Evolutionary conservation across 1,140 invertebrate species (phyloP).

Genomic region (Galleria mellonella): DNA sequence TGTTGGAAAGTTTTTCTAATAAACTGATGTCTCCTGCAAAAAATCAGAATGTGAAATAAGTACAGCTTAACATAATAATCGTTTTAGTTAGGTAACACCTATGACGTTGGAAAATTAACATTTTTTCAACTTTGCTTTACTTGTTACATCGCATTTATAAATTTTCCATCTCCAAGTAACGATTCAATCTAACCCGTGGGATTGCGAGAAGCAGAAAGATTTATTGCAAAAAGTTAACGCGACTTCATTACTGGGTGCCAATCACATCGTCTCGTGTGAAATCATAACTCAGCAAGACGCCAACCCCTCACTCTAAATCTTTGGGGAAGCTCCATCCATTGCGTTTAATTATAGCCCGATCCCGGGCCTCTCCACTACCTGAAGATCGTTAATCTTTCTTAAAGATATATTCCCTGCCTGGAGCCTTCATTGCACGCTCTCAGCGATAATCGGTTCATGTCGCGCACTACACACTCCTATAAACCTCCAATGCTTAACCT

Average conservation of each 20-base stretch:
- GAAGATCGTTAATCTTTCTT: constrained; percentile 71
- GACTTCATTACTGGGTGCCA: constrained; percentile 53
- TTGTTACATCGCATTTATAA: no score
- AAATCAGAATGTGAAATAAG: no score
- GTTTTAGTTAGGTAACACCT: no score
- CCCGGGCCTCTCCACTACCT: constrained; percentile 47
- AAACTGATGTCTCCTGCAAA: no score
- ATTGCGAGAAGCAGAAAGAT: constrained; percentile 17
- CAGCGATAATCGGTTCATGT: constrained; percentile 53
- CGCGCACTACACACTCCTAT: constrained; percentile 21
- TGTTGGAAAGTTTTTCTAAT: no score
- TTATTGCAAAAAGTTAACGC: constrained; percentile 11
- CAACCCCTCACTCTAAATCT: constrained; percentile 53
- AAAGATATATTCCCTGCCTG: constrained; percentile 61
- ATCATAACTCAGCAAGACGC: constrained; percentile 68
- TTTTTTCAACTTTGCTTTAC: no score
- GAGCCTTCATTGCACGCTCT: constrained; percentile 29
- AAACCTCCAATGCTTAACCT: constrained; percentile 25
- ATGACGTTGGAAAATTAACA: no score
- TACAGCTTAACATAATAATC: no score
- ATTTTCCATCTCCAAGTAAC: constrained; percentile 17
- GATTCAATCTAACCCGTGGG: constrained; percentile 13
- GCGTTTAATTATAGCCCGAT: constrained; percentile 68
- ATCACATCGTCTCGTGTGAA: constrained; percentile 55
- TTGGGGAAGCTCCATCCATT: constrained; percentile 60